Evolutionary conservation across 2,113 vertebrate species (phyloP).

Genomic region (Pelodiscus sinensis): DNA sequence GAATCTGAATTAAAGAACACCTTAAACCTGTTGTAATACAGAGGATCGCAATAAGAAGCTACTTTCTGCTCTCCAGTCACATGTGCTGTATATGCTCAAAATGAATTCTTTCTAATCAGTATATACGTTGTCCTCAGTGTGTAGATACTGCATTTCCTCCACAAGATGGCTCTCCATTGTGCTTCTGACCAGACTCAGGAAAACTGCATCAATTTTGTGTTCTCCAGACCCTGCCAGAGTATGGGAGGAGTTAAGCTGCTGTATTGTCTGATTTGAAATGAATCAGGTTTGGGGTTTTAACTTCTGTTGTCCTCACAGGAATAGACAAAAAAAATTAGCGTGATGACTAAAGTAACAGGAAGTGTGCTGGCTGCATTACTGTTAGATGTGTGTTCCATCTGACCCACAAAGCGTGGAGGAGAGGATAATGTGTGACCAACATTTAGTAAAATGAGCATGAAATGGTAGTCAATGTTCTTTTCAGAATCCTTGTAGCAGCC

Average conservation of each 20-base stretch:
- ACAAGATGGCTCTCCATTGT: not conserved
- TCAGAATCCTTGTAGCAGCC: no score
- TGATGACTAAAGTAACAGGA: not conserved
- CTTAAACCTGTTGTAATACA: not conserved
- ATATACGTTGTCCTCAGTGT: not conserved
- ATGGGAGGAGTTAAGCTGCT: not conserved
- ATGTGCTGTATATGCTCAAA: not conserved
- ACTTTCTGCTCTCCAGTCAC: not conserved
- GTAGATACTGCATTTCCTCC: not conserved
- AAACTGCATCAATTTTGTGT: constrained; percentile 1
- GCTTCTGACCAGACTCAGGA: not conserved
- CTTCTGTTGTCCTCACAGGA: no score
- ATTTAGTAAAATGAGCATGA: no score
- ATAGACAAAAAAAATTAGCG: no score
- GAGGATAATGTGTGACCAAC: no score
- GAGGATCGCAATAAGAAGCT: no score
- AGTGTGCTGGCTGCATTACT: no score
- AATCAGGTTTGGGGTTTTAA: not conserved
- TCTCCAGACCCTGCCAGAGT: not conserved
- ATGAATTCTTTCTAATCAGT: not conserved
- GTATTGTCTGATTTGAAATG: not conserved
- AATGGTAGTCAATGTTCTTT: no score
- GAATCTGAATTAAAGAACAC: not conserved
- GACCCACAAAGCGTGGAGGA: not conserved
- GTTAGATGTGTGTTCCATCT: no score